Evolutionary conservation across 2,888 invertebrate species (phyloP), one percentile per base, ranked within the genome.

Genomic region (Drosophila ezoana): DNA sequence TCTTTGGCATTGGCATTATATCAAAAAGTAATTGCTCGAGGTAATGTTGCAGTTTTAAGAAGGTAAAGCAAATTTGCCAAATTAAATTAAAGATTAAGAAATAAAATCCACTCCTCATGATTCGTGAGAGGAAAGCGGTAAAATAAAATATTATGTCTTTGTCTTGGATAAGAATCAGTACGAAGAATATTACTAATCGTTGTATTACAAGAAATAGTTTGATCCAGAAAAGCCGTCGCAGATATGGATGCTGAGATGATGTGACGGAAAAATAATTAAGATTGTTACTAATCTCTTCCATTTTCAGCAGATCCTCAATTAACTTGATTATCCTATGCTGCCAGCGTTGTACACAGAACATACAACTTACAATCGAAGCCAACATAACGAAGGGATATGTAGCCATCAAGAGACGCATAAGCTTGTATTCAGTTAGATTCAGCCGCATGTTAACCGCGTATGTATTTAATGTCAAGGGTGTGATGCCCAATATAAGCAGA

Each of bases 291-390:
- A 54, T 3, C 5, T 33, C 3, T 1, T 57, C 33, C 14, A 38
- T 40, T 9, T 3, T 14, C 4, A 41, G 41, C 2, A 64, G 18
- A 14, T 28, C 18, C 11, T 28, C 3, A 8, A 72, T n/a, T 11
- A 45, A 37, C 11, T 9, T 0, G 13, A 40, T 45, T 13, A 73
- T 56, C 11, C 20, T 33, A 0, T 52, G 28, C 32, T 68, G 59
- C 37, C 47, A 48, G 0, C 13, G 11, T n/a, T 45, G 38, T 4
- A 38, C 33, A 14, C 53, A 51, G 13, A 28, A 13, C 11, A 66
- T 41, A 49, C 53, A 61, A 35, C 53, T 58, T 1, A 54, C 2
- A 0, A 58, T 1, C 3, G 49, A 10, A 23, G 61, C 3, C 3
- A 49, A 41, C 0, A 35, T 35, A 6, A 54, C 2, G 1, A n/a